These are phyloP conservation scores for Suillia variegata DNA, from an alignment of 2,888 invertebrate genomes.

Conservation along the genomic window DNA sequence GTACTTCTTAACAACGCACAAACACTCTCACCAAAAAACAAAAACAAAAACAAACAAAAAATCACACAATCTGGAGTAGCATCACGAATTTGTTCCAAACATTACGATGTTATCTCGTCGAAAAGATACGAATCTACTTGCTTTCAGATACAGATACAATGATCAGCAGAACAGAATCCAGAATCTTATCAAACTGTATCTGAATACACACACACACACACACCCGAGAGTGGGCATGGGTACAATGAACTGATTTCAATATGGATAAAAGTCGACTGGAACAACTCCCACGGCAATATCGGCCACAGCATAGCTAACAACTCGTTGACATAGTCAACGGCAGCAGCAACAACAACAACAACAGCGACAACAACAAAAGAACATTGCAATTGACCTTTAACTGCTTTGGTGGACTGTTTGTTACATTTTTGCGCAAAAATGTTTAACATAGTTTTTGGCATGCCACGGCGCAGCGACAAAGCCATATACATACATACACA, in stretches of 20 bases:
- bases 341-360: too few relatives aligned
- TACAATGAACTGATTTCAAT: constrained; percentile 27
- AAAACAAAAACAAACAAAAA: not conserved
- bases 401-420: constrained; percentile 30
- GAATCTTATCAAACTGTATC: too few relatives aligned
- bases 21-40: not conserved
- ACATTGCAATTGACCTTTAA: constrained; percentile 45
- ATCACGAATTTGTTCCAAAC: constrained; percentile 21
- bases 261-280: constrained; percentile 16
- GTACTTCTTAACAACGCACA: not conserved
- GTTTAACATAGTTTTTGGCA: constrained; percentile 14
- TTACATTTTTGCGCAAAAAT: constrained; percentile 14
- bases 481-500: too few relatives aligned
- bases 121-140: not conserved
- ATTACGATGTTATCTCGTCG: too few relatives aligned
- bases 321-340: too few relatives aligned
- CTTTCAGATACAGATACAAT: too few relatives aligned
- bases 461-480: constrained; percentile 7
- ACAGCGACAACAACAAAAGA: not conserved
- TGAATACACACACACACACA: too few relatives aligned
- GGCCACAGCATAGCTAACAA: constrained; percentile 1
- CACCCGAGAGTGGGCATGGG: too few relatives aligned
- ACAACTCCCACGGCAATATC: constrained; percentile 27
- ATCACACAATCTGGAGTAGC: constrained; percentile 23
- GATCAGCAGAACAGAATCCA: too few relatives aligned